Base-by-base conservation (phyloP, 1,140 invertebrate species). In the Hermetia illucens region DNA sequence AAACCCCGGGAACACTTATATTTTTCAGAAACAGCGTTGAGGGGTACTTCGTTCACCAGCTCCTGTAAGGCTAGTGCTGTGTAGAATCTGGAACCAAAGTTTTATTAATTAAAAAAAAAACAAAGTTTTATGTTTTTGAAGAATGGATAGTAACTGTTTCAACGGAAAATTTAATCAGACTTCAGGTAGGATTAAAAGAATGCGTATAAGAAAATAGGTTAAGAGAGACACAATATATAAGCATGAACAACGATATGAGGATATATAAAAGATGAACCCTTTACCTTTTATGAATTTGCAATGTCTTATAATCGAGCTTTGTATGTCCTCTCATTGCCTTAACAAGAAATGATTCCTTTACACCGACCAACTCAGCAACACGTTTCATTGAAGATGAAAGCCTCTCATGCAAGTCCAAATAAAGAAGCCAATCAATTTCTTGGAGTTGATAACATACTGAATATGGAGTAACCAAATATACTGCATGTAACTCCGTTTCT, bases 401-500 rank as follows among this genome's bases (percentile, higher is more conserved):
- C 25, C 70, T 69, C 50, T 87, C 85, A 86, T 87, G 96, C 13
- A 93, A 52, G 44, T 77, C 75, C 9, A 94, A 62, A 53, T 80
- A 88, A 40, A 80, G 69, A 53, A 90, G 72, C 92, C 92, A 98
- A 62, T 96, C 87, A 22, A 95, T 68, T 38, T 75, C 71, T 42
- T 68, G 66, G 64, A 84, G 79, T 49, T 86, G 77, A 53, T 75
- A 75, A 49, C 79, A 75, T 13, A 82, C 72, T 53, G 79, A 85
- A 38, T 87, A 82, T 1, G 88, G 88, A 4, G 88, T 92, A 2
- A 92, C 86, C 48, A 93, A 65, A 63, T 97, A 98, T 33, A 98
- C 75, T 21, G 97, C 72, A 63, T 98, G 95, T 1, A 98, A 68
- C 53, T 98, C 93, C 46, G 81, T 89, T 52, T 96, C 90, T 6